Conservation (phyloP, 1,140 invertebrate genomes). For the Trialeurodes vaporariorum region DNA sequence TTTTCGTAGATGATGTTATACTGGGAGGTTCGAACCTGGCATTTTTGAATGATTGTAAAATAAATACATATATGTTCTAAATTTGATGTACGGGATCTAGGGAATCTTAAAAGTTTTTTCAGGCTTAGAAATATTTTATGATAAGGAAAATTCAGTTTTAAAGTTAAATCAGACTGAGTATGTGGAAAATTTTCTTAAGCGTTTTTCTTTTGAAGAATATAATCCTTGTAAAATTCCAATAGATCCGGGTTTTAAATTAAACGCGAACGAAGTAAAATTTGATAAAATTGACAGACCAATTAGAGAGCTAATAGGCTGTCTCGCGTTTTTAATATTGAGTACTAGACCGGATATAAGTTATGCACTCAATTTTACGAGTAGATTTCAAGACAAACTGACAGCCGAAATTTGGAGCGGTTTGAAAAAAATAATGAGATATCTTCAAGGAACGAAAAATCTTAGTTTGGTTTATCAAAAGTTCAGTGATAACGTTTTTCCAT, state of each 20-base stretch:
- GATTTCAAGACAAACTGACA: constrained; percentile 25
- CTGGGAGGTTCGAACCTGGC: neutral
- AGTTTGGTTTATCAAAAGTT: constrained; percentile 23
- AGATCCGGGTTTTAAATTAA: constrained; percentile 28
- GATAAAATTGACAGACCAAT: constrained; percentile 6
- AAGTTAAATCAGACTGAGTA: constrained; percentile 29
- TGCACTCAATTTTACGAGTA: constrained; percentile 24
- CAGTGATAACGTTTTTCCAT: constrained; percentile 15
- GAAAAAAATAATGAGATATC: constrained; percentile 27
- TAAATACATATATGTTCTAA: too few relatives aligned
- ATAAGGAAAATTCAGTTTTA: constrained; percentile 28
- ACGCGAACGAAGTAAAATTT: constrained; percentile 18
- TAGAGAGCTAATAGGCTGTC: constrained; percentile 19
- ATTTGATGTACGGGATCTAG: too few relatives aligned
- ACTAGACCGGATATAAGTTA: constrained; percentile 27
- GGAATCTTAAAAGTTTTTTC: constrained; percentile 18
- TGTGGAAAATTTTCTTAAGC: constrained; percentile 33
- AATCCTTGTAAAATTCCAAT: constrained; percentile 32
- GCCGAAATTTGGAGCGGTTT: constrained; percentile 23
- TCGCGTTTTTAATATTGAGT: constrained; percentile 27
- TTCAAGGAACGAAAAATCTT: constrained; percentile 23
- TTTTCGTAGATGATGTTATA: constrained; percentile 9
- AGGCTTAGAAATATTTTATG: constrained; percentile 29
- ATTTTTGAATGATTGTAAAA: too few relatives aligned
- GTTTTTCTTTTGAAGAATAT: constrained; percentile 32